These are phyloP conservation scores for Aphis craccivora DNA, from an alignment of 1,140 invertebrate species.

Conservation along the genomic window DNA sequence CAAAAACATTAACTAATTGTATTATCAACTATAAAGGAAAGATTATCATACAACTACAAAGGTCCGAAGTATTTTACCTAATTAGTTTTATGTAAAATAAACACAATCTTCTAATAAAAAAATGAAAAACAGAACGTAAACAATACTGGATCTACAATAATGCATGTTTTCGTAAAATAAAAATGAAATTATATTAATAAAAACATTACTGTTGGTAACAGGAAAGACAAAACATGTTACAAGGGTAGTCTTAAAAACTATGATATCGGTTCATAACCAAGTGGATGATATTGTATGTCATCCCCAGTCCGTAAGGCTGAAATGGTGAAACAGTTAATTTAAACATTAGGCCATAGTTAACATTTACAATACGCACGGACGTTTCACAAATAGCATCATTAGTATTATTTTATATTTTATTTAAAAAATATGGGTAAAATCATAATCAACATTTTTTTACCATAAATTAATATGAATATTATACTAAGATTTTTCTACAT, in stretches of 20 bases:
- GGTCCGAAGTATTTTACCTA: neutral
- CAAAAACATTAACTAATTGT: neutral
- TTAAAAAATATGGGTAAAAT: neutral
- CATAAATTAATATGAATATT: neutral
- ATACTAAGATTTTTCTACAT: neutral
- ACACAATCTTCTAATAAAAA: neutral
- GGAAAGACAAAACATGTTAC: neutral
- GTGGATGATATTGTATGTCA: constrained; percentile 30
- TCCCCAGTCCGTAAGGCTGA: neutral
- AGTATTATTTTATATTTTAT: neutral
- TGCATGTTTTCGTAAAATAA: neutral
- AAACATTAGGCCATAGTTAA: neutral
- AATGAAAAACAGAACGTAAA: neutral
- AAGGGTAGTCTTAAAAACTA: neutral
- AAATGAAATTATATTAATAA: neutral
- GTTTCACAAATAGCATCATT: neutral
- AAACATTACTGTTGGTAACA: neutral
- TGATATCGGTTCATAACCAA: neutral
- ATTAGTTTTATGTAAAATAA: neutral
- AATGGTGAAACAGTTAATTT: constrained; percentile 25
- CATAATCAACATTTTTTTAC: neutral
- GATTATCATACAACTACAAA: neutral
- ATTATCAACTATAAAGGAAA: neutral
- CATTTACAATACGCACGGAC: neutral
- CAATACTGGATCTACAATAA: neutral